phyloP scores from a whole-genome alignment of 1,140 invertebrate species.

The Spodoptera frugiperda region DNA sequence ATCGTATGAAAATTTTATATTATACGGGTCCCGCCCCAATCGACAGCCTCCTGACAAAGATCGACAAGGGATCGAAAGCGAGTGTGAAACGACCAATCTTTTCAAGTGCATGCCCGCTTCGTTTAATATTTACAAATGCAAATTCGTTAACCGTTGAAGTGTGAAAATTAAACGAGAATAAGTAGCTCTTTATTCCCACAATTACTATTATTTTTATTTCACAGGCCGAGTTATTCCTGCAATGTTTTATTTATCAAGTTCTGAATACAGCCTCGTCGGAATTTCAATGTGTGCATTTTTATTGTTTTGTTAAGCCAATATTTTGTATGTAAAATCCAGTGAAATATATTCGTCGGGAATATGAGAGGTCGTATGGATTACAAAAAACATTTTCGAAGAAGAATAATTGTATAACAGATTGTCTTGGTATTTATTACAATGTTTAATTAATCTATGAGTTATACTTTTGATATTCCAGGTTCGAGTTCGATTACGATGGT shows the following conservation, averaged over 20 bases:
- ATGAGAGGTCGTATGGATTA: too few species aligned
- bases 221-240: slow-evolving; percentile 1
- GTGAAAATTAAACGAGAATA: slow-evolving; percentile 24
- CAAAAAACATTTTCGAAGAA: too few species aligned
- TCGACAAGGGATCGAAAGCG: slow-evolving; percentile 34
- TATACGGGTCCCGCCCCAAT: slow-evolving; percentile 2
- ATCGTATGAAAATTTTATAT: slow-evolving; percentile 34
- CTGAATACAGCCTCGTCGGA: neutral
- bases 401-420: too few species aligned
- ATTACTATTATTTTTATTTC: slow-evolving; percentile 16
- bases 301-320: slow-evolving; percentile 16
- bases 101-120: slow-evolving; percentile 24
- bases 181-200: slow-evolving; percentile 5
- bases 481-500: too few species aligned
- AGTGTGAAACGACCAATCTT: slow-evolving; percentile 23
- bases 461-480: too few species aligned
- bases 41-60: slow-evolving; percentile 30
- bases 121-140: slow-evolving; percentile 38
- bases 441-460: too few species aligned
- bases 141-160: slow-evolving; percentile 30
- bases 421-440: too few species aligned
- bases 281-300: neutral
- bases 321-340: slow-evolving; percentile 3
- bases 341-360: too few species aligned
- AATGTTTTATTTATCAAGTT: slow-evolving; percentile 6